Conservation (phyloP, 2,113 vertebrate genomes). For the Onychorhynchus coronatus region DNA sequence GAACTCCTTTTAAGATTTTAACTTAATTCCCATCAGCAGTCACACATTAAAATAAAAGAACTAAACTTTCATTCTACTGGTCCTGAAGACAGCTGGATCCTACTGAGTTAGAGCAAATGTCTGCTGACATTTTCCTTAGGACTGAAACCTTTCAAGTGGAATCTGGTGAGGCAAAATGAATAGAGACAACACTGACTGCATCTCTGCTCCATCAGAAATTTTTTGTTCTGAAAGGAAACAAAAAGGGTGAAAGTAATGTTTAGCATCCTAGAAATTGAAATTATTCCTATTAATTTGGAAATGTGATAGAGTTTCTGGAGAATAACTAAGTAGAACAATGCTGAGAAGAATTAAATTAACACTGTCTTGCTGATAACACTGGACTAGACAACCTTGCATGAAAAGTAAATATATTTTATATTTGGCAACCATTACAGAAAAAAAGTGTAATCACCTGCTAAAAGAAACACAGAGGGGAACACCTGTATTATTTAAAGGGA, state of each 20-base stretch:
- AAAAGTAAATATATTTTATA: not conserved
- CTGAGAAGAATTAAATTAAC: not conserved
- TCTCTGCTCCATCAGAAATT: not conserved
- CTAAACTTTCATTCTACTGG: not conserved
- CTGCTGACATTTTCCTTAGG: not conserved
- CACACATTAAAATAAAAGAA: not conserved
- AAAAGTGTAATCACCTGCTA: not conserved
- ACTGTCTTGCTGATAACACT: not conserved
- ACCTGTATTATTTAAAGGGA: not conserved
- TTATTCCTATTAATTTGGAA: not conserved
- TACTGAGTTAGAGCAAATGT: not conserved
- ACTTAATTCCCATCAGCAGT: not conserved
- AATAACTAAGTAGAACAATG: not conserved
- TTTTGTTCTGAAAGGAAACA: not conserved
- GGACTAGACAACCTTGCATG: not conserved
- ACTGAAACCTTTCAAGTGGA: not conserved
- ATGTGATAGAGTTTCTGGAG: not conserved
- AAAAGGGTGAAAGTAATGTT: not conserved
- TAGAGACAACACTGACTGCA: not conserved
- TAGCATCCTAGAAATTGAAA: not conserved
- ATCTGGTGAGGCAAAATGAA: not conserved
- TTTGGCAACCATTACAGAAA: not conserved
- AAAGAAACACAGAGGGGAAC: not conserved
- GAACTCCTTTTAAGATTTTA: not conserved
- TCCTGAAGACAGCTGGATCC: not conserved